phyloP scores from a whole-genome alignment of 2,888 invertebrate genomes.

The Chalcis sispes region DNA sequence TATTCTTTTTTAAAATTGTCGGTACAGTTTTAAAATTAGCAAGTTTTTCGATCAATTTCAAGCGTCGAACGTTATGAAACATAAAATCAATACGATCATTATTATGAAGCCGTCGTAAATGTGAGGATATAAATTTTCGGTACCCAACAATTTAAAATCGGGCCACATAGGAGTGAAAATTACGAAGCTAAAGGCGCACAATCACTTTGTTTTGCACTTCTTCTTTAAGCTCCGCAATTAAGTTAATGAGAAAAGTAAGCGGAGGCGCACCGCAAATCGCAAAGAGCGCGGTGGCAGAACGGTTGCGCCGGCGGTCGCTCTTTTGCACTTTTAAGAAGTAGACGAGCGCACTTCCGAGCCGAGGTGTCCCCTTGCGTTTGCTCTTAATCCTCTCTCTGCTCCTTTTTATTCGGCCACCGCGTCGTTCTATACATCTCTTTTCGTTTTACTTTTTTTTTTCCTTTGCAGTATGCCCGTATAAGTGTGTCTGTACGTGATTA shows the following conservation, averaged over 20 bases:
- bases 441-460: conserved; percentile 10
- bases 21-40: no score
- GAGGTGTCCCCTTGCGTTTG: neutral
- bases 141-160: neutral
- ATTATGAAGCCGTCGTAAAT: conserved; percentile 18
- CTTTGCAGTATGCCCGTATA: neutral
- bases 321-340: conserved; percentile 35
- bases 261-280: conserved; percentile 24
- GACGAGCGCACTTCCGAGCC: conserved; percentile 39
- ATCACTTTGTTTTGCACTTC: neutral
- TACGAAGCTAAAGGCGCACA: conserved; percentile 7
- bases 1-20: no score
- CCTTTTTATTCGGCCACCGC: neutral
- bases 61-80: neutral
- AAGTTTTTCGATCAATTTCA: no score
- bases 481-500: neutral
- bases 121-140: conserved; percentile 7
- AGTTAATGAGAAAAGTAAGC: conserved; percentile 54
- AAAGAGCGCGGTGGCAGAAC: conserved; percentile 29
- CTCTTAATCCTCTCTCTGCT: neutral
- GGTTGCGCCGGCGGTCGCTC: conserved; percentile 5
- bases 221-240: conserved; percentile 39
- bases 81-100: neutral
- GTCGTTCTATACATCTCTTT: neutral
- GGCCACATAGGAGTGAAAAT: neutral